A percentile compares a stretch with the other conserved stretches of the same genome.
Evolutionary conservation across 2,797 vertebrate species (phyloP).

Genomic region (Anabas testudineus): DNA sequence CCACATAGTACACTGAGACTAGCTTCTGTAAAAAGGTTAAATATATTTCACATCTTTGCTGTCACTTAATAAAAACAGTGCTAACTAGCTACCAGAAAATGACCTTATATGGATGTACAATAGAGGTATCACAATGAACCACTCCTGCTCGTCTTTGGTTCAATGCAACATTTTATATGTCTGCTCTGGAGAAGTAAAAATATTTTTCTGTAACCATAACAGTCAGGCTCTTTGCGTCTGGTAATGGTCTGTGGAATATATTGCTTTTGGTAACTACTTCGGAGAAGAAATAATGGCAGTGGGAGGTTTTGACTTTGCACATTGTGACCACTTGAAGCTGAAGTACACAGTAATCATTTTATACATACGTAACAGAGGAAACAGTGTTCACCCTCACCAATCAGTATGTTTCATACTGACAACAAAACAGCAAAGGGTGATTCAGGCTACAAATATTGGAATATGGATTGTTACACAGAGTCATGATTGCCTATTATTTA

Average conservation of each 20-base stretch:
- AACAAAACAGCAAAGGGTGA: conserved; percentile 15
- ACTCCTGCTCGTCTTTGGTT: conserved; percentile 61
- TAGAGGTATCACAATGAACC: conserved; percentile 38
- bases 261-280: conserved; percentile 58
- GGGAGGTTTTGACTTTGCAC: conserved; percentile 32
- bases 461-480: conserved; percentile 7
- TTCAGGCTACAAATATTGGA: not conserved
- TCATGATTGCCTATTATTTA: not conserved
- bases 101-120: conserved; percentile 69
- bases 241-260: conserved; percentile 66
- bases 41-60: conserved; percentile 59
- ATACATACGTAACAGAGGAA: conserved; percentile 17
- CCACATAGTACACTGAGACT: conserved; percentile 31
- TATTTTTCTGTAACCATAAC: conserved; percentile 78
- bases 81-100: conserved; percentile 46
- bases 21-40: conserved; percentile 36
- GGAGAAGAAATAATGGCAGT: conserved; percentile 40
- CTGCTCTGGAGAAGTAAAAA: conserved; percentile 64
- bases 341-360: conserved; percentile 8
- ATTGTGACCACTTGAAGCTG: conserved; percentile 27
- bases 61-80: conserved; percentile 61
- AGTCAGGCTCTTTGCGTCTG: conserved; percentile 63
- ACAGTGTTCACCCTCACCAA: not conserved
- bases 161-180: conserved; percentile 66
- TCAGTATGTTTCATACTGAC: conserved; percentile 6